Evolutionary conservation across 2,113 vertebrate genomes (phyloP).

Genomic region (Pantherophis guttatus): DNA sequence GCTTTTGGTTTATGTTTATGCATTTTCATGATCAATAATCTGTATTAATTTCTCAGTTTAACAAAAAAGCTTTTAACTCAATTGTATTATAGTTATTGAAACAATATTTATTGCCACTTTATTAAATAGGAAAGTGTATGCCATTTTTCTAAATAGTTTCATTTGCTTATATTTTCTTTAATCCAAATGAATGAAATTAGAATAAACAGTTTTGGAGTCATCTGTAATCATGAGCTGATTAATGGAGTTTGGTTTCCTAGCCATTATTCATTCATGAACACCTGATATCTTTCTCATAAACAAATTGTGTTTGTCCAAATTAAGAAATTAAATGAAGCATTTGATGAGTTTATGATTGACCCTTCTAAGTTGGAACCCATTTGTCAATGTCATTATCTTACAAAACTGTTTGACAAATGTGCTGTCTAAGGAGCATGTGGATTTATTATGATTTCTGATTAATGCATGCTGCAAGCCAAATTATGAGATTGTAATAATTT

Average conservation of each 20-base stretch:
- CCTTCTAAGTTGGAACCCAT: constrained; percentile 88
- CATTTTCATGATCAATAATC: constrained; percentile 27
- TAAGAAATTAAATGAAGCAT: constrained; percentile 99
- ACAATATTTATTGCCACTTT: constrained; percentile 89
- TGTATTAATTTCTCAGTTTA: constrained; percentile 37
- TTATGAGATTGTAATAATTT: constrained; percentile 91
- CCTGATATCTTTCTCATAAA: constrained; percentile 99
- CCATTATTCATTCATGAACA: constrained; percentile 97
- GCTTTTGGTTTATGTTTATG: neutral
- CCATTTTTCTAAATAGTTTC: constrained; percentile 85
- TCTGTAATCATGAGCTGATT: constrained; percentile 99
- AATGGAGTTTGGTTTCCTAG: constrained; percentile 94
- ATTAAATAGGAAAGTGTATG: constrained; percentile 87
- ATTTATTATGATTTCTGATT: constrained; percentile 98
- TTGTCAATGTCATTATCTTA: constrained; percentile 84
- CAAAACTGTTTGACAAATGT: constrained; percentile 90
- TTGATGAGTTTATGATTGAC: constrained; percentile 99
- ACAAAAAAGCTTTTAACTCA: constrained; percentile 60
- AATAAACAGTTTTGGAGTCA: constrained; percentile 98
- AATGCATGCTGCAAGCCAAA: constrained; percentile 87
- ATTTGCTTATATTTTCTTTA: constrained; percentile 91
- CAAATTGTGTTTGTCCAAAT: constrained; percentile 99
- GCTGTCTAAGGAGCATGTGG: constrained; percentile 86
- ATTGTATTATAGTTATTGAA: constrained; percentile 86
- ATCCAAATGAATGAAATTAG: constrained; percentile 99